A percentile compares a stretch with the other conserved stretches of the same genome.
Conservation (phyloP, 2,888 invertebrate genomes). For the Pheosia tremula region DNA sequence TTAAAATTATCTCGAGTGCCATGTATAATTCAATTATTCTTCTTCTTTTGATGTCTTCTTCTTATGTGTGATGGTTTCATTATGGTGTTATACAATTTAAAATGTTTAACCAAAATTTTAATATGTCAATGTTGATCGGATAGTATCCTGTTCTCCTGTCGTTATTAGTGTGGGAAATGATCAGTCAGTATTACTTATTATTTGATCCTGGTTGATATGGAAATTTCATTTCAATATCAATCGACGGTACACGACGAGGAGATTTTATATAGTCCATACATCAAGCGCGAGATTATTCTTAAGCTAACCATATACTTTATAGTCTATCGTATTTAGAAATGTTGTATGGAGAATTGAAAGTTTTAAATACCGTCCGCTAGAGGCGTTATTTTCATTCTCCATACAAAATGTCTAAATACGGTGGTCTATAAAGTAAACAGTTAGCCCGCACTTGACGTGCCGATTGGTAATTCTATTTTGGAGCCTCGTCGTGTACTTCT, state of each 20-base stretch:
- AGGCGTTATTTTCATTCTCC: too few species aligned
- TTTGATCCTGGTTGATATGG: slow-evolving; percentile 44
- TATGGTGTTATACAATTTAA: slow-evolving; percentile 23
- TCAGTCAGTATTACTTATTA: slow-evolving; percentile 56
- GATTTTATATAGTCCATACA: too few species aligned
- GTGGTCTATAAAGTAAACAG: too few species aligned
- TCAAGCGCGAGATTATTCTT: too few species aligned
- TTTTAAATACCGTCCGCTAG: too few species aligned
- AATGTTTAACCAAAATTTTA: slow-evolving; percentile 57
- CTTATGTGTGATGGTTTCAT: not conserved
- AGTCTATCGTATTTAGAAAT: too few species aligned
- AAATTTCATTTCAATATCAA: slow-evolving; percentile 51
- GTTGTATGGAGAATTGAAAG: too few species aligned
- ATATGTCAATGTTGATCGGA: slow-evolving; percentile 64
- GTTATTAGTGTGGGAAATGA: slow-evolving; percentile 78
- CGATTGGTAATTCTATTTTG: not conserved
- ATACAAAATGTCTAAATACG: too few species aligned
- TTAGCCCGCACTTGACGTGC: too few species aligned
- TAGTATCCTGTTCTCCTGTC: slow-evolving; percentile 80
- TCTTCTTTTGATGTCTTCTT: too few species aligned
- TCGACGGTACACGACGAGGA: slow-evolving; percentile 40
- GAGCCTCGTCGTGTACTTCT: slow-evolving; percentile 20
- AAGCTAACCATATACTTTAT: too few species aligned
- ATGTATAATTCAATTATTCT: too few species aligned
- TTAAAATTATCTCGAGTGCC: not conserved